phyloP scores from a whole-genome alignment of 2,797 vertebrate species.

The Odontamblyopus rebecca region DNA sequence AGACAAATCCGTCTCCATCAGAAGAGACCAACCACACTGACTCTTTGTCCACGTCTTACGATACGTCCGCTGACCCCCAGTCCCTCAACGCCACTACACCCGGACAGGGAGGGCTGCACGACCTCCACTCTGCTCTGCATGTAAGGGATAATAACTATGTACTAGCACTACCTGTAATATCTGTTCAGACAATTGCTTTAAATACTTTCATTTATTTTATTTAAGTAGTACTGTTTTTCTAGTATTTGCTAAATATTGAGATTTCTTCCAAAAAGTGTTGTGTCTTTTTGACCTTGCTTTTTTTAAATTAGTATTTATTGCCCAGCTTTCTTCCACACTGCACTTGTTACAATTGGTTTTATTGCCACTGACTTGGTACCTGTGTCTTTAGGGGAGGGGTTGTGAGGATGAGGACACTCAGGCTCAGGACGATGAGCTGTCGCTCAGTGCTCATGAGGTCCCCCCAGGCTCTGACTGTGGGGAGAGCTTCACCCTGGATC shows the following conservation, averaged over 20 bases:
- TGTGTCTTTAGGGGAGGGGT: conserved; percentile 68
- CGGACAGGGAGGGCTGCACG: conserved; percentile 74
- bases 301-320: no score
- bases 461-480: conserved; percentile 90
- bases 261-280: no score
- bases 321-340: neutral
- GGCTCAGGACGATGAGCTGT: conserved; percentile 89
- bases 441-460: conserved; percentile 86
- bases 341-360: neutral
- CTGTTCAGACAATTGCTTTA: neutral
- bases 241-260: no score
- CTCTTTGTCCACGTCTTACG: conserved; percentile 86
- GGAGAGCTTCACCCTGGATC: conserved; percentile 90
- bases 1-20: conserved; percentile 96
- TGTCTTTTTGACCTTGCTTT: no score
- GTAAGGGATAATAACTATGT: conserved; percentile 42
- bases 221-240: no score
- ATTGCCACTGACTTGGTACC: neutral
- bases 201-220: no score
- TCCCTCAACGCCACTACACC: conserved; percentile 84
- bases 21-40: conserved; percentile 92
- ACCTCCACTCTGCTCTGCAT: conserved; percentile 51
- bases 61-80: conserved; percentile 83
- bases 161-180: neutral
- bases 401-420: conserved; percentile 86